Conservation (phyloP, 2,113 vertebrate genomes). For the Copsychus sechellarum region DNA sequence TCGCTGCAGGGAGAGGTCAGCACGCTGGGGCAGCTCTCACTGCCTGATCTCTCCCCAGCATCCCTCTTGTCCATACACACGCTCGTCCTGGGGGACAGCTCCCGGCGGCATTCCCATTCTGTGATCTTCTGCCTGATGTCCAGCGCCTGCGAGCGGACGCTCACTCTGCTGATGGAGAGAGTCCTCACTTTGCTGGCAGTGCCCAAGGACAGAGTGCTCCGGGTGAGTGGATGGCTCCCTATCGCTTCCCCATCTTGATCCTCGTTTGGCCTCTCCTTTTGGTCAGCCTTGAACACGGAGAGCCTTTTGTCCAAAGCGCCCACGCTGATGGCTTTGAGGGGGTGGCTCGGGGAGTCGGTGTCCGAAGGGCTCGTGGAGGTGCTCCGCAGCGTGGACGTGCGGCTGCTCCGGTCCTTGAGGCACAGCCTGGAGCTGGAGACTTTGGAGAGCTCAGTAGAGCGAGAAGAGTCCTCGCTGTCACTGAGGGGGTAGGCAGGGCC, state of each 20-base stretch:
- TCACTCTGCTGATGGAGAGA: constrained; percentile 77
- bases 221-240: constrained; percentile 73
- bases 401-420: constrained; percentile 79
- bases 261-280: constrained; percentile 73
- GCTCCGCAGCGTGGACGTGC: constrained; percentile 66
- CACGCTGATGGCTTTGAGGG: constrained; percentile 85
- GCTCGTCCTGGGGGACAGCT: constrained; percentile 83
- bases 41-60: constrained; percentile 79
- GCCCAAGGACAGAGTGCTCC: constrained; percentile 84
- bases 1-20: constrained; percentile 91
- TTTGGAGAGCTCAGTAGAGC: constrained; percentile 74
- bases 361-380: constrained; percentile 70
- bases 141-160: constrained; percentile 76
- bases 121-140: constrained; percentile 94
- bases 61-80: constrained; percentile 87
- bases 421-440: constrained; percentile 76
- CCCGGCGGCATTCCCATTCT: constrained; percentile 93
- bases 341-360: constrained; percentile 67
- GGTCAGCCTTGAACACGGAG: constrained; percentile 79
- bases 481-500: constrained; percentile 81
- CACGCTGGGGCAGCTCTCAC: constrained; percentile 90
- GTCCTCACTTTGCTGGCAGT: constrained; percentile 75
- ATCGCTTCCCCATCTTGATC: constrained; percentile 68
- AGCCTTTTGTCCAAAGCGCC: constrained; percentile 87
- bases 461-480: constrained; percentile 81